Percentiles rank a stretch among this genome's conserved stretches.
Conservation (phyloP, 2,797 vertebrate genomes). For the Nannoperca australis region DNA sequence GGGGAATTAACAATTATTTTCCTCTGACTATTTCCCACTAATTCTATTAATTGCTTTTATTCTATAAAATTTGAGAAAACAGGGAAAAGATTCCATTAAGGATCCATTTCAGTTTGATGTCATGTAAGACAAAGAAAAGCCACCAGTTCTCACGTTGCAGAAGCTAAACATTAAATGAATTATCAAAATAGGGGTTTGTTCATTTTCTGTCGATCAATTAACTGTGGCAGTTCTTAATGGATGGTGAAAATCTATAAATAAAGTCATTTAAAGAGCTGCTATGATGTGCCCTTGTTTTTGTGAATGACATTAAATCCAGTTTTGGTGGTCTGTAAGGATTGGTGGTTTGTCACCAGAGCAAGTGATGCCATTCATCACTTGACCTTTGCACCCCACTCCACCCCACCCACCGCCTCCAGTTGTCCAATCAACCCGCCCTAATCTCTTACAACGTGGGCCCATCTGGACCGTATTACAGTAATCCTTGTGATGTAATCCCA, state of each 20-base stretch:
- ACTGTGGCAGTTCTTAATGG: neutral
- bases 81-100: neutral
- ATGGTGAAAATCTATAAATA: neutral
- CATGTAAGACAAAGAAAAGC: neutral
- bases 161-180: neutral
- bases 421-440: conserved; percentile 78
- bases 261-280: neutral
- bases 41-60: neutral
- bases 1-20: neutral
- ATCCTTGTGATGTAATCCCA: conserved; percentile 84
- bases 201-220: neutral
- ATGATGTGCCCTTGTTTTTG: conserved; percentile 4
- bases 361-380: conserved; percentile 56
- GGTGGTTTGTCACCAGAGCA: conserved; percentile 19
- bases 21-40: neutral
- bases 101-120: neutral
- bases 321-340: conserved; percentile 30
- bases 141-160: no score
- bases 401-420: conserved; percentile 41
- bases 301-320: neutral
- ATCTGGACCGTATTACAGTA: conserved; percentile 83
- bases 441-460: conserved; percentile 79
- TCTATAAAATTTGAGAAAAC: neutral
- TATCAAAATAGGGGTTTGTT: neutral
- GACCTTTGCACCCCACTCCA: conserved; percentile 59